These are phyloP conservation scores for Heliconius himera DNA, from an alignment of 1,140 invertebrate species.

Conservation along the genomic window DNA sequence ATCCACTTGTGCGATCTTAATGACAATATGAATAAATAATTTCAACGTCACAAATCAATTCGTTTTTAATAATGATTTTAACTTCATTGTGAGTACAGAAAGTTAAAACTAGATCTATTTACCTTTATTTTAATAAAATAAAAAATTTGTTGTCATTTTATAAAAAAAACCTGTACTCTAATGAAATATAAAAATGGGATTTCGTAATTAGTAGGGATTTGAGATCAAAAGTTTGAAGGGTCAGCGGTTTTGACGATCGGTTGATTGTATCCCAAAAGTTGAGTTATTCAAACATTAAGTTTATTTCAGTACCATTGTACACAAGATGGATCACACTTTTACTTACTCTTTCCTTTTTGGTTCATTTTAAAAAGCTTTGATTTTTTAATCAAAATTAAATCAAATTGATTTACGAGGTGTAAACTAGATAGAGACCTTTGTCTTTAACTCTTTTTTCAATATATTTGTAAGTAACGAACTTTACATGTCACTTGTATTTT, in stretches of 20 bases:
- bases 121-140: too few relatives aligned
- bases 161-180: not conserved
- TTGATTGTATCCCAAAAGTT: not conserved
- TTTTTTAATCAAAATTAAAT: not conserved
- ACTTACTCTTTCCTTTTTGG: not conserved
- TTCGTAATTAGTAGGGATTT: not conserved
- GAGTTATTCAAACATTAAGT: not conserved
- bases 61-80: too few relatives aligned
- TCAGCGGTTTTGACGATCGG: not conserved
- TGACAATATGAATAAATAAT: too few relatives aligned
- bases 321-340: not conserved
- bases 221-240: constrained; percentile 14
- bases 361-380: not conserved
- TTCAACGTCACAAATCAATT: too few relatives aligned
- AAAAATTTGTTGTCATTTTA: not conserved
- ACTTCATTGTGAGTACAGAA: too few relatives aligned
- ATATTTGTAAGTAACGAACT: too few relatives aligned
- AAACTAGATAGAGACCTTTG: not conserved
- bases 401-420: not conserved
- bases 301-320: not conserved
- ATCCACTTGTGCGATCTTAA: too few relatives aligned
- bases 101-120: too few relatives aligned
- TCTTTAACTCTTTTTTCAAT: too few relatives aligned
- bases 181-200: not conserved
- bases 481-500: too few relatives aligned